These are phyloP conservation scores for Notodonta dromedarius DNA, from an alignment of 2,888 invertebrate genomes.

Conservation along the genomic window DNA sequence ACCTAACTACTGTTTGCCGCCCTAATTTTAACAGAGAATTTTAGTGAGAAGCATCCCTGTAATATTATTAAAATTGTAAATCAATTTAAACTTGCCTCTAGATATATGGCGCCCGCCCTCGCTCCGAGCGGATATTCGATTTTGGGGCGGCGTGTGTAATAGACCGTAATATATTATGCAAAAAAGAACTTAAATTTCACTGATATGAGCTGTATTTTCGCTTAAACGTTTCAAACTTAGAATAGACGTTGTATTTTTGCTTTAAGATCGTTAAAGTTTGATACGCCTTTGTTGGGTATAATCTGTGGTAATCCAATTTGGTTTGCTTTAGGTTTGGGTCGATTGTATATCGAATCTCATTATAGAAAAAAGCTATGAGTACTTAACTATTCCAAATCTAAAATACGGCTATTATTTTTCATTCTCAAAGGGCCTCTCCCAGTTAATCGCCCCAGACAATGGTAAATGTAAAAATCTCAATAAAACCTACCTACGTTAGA, in stretches of 20 bases:
- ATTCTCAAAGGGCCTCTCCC: too few species aligned
- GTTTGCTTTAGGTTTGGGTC: too few species aligned
- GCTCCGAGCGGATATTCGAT: neutral
- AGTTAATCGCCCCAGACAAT: too few species aligned
- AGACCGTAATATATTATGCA: neutral
- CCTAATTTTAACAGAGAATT: neutral
- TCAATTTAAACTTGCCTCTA: constrained; percentile 4
- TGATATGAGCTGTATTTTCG: neutral
- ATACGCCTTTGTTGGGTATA: neutral
- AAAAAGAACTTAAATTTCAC: neutral
- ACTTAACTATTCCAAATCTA: too few species aligned
- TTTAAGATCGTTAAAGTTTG: neutral
- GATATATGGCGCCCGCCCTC: constrained; percentile 1
- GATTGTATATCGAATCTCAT: too few species aligned
- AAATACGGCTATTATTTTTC: too few species aligned
- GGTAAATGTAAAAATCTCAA: too few species aligned
- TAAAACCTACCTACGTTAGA: too few species aligned
- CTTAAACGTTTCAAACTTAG: neutral
- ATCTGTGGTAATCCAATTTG: neutral
- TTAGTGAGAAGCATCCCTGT: neutral
- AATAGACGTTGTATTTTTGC: neutral
- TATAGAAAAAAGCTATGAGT: too few species aligned
- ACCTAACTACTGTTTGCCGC: neutral
- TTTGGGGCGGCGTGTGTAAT: constrained; percentile 4
- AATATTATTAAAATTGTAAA: constrained; percentile 6